Base-by-base conservation (phyloP, 2,888 invertebrate species). In the Amblyteles armatorius region DNA sequence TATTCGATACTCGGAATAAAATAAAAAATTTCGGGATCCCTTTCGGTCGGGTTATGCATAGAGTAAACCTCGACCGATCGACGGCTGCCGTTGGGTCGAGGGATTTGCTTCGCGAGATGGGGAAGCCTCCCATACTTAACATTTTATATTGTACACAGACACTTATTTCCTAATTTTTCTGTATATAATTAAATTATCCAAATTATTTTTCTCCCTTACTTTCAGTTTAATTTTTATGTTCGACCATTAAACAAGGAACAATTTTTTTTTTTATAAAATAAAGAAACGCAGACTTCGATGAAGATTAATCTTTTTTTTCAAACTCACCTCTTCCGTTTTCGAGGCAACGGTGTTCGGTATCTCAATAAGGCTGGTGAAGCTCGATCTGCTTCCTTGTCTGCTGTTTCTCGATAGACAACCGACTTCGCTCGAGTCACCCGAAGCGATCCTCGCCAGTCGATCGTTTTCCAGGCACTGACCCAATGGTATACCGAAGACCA, bases 381-480 rank as follows among this genome's bases (percentile, higher is more conserved):
- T 97, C 63, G 96, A 96, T 83, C 97, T 95, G 79, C 97, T 97
- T 36, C 96, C 96, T 9, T 95, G 95, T 94, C 93, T 95, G 94
- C 93, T 93, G 94, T 94, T 92, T 95, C 92, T 91, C 48, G 90
- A 91, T 69, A 93, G 89, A 92, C 89, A 89, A 50, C 91, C 93
- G 73, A 93, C 91, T 74, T 92, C 94, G 68, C 84, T 84, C 33
- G 91, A 88, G 80, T 92, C 94, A 11, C 92, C 93, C 22, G 92
- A 87, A 5, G 94, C 94, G 52, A 94, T 94, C 88, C 95, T 94
- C 36, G 95, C 93, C 80, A 95, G 91, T 83, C 95, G 94, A 94
- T 98, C 98, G 89, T 97, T 97, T 91, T 97, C 97, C 89, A 98
- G 96, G 92, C 98, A 98, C 92, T 97, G 97, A 76, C 96, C 95